These are phyloP conservation scores for Lasioglossum villosulum DNA, from an alignment of 2,888 invertebrate species.

Conservation along the genomic window DNA sequence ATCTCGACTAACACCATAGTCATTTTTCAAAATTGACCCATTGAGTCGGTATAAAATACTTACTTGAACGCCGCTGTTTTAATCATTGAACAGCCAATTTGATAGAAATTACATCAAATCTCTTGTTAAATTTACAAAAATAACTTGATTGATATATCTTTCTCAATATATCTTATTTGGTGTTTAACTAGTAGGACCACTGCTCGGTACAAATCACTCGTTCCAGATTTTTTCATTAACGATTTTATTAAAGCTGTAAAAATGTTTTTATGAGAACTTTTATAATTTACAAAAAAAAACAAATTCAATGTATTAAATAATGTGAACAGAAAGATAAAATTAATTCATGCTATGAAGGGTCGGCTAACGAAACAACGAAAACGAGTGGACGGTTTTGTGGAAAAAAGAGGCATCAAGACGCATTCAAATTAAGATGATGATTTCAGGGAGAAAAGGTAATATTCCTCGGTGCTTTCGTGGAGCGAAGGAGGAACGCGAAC, in stretches of 20 bases:
- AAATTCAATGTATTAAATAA: not conserved
- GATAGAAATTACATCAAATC: no score
- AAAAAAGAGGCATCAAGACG: not conserved
- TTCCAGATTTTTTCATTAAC: no score
- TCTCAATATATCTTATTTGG: no score
- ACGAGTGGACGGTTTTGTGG: not conserved
- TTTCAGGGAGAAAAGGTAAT: not conserved
- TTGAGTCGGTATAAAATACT: not conserved
- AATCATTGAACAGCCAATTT: no score
- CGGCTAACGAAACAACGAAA: not conserved
- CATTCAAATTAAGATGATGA: not conserved
- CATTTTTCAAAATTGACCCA: not conserved
- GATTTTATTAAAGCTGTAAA: no score
- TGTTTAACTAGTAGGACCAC: no score
- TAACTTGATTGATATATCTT: no score
- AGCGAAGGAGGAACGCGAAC: slow-evolving; percentile 16
- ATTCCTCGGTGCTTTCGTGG: not conserved
- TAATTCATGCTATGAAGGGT: no score
- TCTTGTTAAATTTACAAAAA: no score
- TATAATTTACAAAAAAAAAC: no score
- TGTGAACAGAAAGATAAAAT: not conserved
- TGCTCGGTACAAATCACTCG: no score
- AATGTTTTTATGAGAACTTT: no score
- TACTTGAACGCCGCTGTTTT: not conserved
- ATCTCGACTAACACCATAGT: not conserved